Evolutionary conservation across 2,113 vertebrate species (phyloP), one percentile per base, ranked within the genome.

Genomic region (Struthio camelus): DNA sequence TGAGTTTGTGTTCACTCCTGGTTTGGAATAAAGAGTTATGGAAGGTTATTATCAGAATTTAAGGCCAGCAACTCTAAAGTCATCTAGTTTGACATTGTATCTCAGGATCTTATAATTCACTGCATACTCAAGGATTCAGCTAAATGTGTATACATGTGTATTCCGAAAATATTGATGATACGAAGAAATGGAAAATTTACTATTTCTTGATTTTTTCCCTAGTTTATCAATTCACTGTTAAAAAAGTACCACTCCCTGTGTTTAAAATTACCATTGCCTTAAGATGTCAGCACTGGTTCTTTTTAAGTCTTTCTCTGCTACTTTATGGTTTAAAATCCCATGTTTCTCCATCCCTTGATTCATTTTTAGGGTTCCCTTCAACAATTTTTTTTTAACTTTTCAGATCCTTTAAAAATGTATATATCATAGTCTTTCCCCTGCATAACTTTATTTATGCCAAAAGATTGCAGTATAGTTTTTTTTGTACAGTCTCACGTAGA

Each of bases 261-360:
- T 86, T 95, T 85, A 91, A 91, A 95, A 91, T 89, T 70, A 79
- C 79, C 61, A 81, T 34, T 66, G 56, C 7, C 8, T 61, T 86
- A 70, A 83, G 30, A 38, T 83, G 11, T 23, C 27, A 83, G 62
- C 6, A 51, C 40, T 86, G 6, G 14, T 83, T 66, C 11, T 79
- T n/a, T 5, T 61, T 83, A 44, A 17, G 5, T 71, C 50, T 44
- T 89, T 86, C 38, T 83, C 73, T 76, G 50, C 24, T 80, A 46
- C 50, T 86, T 83, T 22, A 83, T 50, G 51, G 50, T n/a, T n/a
- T n/a, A n/a, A n/a, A n/a, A n/a, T n/a, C n/a, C n/a, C 32, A 42
- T 62, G 14, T 75, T 70, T 86, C 18, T 48, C 19, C n/a, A 53
- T 11, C 46, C 40, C n/a, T 4, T 69, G 19, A 50, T 89, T 80